These are phyloP conservation scores for Silurus aristotelis DNA, from an alignment of 2,797 vertebrate genomes.

Conservation along the genomic window DNA sequence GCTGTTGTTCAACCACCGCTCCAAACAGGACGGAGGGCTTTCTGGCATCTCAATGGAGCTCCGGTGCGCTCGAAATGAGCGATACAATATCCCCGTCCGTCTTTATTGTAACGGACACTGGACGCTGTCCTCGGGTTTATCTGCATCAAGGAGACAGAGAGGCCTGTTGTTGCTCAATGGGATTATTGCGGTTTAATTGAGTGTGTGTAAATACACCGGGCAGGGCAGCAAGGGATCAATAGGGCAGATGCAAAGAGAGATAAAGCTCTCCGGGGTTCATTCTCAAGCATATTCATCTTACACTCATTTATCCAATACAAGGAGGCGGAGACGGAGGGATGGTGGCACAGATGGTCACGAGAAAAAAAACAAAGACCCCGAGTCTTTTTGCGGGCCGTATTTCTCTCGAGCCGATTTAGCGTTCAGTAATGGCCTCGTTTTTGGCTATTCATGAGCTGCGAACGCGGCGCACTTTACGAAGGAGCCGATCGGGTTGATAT, in stretches of 20 bases:
- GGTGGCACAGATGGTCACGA: conserved; percentile 42
- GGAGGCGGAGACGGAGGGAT: conserved; percentile 38
- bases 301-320: conserved; percentile 67
- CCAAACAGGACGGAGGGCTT: not conserved
- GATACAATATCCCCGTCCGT: conserved; percentile 41
- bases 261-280: conserved; percentile 44
- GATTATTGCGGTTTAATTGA: conserved; percentile 72
- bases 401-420: conserved; percentile 81
- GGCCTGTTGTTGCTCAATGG: conserved; percentile 55
- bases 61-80: conserved; percentile 33
- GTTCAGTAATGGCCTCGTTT: conserved; percentile 79
- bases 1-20: conserved; percentile 36
- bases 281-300: conserved; percentile 59
- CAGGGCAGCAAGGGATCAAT: conserved; percentile 55
- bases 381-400: conserved; percentile 64
- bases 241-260: conserved; percentile 66
- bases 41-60: conserved; percentile 20
- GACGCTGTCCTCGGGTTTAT: not conserved
- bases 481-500: conserved; percentile 39
- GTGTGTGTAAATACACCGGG: conserved; percentile 65
- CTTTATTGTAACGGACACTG: conserved; percentile 44
- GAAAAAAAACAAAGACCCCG: not conserved
- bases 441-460: conserved; percentile 73
- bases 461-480: conserved; percentile 40
- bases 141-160: not conserved